Conservation (phyloP, 2,797 vertebrate genomes). For the Peromyscus eremicus region DNA sequence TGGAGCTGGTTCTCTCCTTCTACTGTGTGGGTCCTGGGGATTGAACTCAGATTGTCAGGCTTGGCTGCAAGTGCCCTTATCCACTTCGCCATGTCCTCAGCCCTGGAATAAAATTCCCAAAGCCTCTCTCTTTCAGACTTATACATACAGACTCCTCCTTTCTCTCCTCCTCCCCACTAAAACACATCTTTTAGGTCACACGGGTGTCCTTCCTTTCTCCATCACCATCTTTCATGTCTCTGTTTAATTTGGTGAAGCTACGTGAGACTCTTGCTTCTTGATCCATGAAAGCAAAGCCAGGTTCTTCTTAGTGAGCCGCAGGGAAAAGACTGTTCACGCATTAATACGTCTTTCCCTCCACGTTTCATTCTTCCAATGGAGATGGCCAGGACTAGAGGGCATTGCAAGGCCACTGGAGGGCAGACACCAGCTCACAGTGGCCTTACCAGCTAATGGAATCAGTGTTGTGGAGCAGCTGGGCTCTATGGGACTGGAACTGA, state of each 20-base stretch:
- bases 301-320: neutral
- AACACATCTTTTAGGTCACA: neutral
- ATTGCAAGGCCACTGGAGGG: conserved; percentile 56
- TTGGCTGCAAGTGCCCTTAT: neutral
- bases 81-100: neutral
- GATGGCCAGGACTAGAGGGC: conserved; percentile 27
- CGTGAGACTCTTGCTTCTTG: conserved; percentile 9
- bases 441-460: conserved; percentile 80
- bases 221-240: neutral
- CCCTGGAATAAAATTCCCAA: neutral
- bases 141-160: neutral
- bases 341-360: neutral
- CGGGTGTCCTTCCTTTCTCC: neutral
- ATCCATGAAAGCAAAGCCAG: conserved; percentile 16
- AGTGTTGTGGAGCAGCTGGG: conserved; percentile 73
- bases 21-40: neutral
- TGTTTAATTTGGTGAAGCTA: conserved; percentile 1
- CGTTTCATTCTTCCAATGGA: conserved; percentile 56
- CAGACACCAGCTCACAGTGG: conserved; percentile 54
- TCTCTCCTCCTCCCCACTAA: neutral
- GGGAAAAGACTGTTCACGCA: neutral
- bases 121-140: neutral
- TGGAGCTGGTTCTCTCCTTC: too few species aligned
- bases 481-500: conserved; percentile 67
- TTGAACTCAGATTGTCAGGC: neutral